phyloP scores from a whole-genome alignment of 2,113 vertebrate genomes.

The Nibea albiflora region DNA sequence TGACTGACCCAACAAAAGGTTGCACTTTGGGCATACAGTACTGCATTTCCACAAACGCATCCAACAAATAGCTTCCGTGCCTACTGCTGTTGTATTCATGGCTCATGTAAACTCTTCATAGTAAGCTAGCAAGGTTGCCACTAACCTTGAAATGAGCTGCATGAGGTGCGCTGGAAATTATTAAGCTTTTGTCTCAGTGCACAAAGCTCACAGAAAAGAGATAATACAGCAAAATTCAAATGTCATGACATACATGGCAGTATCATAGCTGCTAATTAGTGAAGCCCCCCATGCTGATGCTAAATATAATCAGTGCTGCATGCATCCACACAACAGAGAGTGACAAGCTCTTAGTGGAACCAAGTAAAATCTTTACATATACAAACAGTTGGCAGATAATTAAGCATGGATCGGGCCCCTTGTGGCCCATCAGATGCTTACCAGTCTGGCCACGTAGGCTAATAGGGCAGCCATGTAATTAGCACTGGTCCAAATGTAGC shows the following conservation, averaged over 20 bases:
- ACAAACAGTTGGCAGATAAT: slow-evolving; percentile 60
- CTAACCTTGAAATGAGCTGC: not conserved
- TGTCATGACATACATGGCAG: slow-evolving; percentile 31
- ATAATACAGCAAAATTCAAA: slow-evolving; percentile 36
- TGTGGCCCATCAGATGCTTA: slow-evolving; percentile 51
- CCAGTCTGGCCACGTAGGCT: slow-evolving; percentile 60
- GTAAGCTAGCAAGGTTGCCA: not conserved
- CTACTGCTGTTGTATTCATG: not conserved
- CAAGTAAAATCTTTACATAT: slow-evolving; percentile 60
- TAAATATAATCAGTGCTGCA: slow-evolving; percentile 45
- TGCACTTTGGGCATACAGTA: no score
- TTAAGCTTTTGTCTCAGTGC: not conserved
- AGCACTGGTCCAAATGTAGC: slow-evolving; percentile 53
- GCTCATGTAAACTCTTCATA: slow-evolving; percentile 1
- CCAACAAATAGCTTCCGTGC: not conserved
- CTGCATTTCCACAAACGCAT: not conserved
- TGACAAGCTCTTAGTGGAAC: slow-evolving; percentile 50
- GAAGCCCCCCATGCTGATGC: slow-evolving; percentile 36
- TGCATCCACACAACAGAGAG: slow-evolving; percentile 28
- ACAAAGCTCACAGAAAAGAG: not conserved
- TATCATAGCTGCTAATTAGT: slow-evolving; percentile 44
- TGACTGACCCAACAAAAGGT: no score
- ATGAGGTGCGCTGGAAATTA: not conserved
- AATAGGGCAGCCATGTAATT: slow-evolving; percentile 62
- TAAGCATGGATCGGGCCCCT: slow-evolving; percentile 32